Conservation (phyloP, 1,140 invertebrate genomes). For the Procambarus virginalis region DNA sequence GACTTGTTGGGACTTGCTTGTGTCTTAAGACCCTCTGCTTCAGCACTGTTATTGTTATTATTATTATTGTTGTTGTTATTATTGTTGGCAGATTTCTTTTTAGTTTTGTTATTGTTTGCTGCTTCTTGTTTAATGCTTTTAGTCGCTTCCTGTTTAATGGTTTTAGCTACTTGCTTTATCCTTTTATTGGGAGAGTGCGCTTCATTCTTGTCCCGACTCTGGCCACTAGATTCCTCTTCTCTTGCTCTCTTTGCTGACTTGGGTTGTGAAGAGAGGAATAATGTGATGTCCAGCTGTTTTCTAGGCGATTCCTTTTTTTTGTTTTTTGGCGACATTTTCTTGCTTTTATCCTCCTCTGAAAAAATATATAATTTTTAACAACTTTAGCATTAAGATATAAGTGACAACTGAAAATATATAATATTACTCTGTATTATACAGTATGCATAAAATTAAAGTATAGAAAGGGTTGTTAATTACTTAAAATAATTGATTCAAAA, state of each 20-base stretch:
- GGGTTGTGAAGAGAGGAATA: background rate
- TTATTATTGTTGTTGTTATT: background rate
- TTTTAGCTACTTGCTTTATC: background rate
- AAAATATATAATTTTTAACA: background rate
- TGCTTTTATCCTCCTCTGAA: background rate
- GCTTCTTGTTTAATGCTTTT: background rate
- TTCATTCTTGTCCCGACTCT: background rate
- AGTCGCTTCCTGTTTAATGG: too few relatives aligned
- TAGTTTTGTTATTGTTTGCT: background rate
- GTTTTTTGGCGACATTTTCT: constrained; percentile 15
- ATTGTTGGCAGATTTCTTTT: background rate
- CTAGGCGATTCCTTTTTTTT: constrained; percentile 33
- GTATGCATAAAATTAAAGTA: too few relatives aligned
- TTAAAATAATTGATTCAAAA: too few relatives aligned
- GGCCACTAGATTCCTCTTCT: background rate
- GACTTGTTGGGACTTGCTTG: too few relatives aligned
- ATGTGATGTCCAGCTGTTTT: constrained; percentile 21
- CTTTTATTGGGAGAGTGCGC: background rate
- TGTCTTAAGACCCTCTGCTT: too few relatives aligned
- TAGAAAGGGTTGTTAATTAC: too few relatives aligned
- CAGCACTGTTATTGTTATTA: background rate
- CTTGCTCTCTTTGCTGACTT: background rate
- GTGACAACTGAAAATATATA: too few relatives aligned
- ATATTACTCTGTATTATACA: too few relatives aligned
- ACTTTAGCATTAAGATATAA: too few relatives aligned